Percentiles rank a stretch among this genome's conserved stretches.
These are phyloP conservation scores for Amphibalanus amphitrite DNA, from an alignment of 1,140 invertebrate genomes.

Conservation along the genomic window DNA sequence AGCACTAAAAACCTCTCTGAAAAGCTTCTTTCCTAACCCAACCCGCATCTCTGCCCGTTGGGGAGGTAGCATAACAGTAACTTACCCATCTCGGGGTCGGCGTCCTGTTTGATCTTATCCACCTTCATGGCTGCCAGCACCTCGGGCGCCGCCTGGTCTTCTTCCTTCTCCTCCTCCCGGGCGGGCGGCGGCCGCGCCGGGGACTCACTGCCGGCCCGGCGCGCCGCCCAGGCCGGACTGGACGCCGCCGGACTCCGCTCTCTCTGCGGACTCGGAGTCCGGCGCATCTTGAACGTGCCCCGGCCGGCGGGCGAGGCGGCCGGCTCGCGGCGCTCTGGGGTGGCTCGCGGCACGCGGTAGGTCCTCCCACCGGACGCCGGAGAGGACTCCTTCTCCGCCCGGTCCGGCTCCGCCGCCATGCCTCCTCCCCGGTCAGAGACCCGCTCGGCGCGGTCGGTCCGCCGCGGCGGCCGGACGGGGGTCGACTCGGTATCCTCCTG, in stretches of 20 bases:
- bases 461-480: slow-evolving; percentile 33
- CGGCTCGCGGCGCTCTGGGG: slow-evolving; percentile 2
- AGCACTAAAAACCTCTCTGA: no score
- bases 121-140: slow-evolving; percentile 14
- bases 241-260: no score
- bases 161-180: slow-evolving; percentile 8
- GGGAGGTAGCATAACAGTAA: no score
- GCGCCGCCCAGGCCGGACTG: neutral
- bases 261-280: neutral
- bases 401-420: slow-evolving; percentile 8
- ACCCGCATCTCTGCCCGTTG: no score
- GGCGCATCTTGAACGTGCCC: neutral
- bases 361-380: slow-evolving; percentile 71
- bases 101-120: slow-evolving; percentile 9
- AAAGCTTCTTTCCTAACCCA: no score
- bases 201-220: neutral
- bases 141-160: slow-evolving; percentile 15
- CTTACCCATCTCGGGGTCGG: slow-evolving; percentile 15
- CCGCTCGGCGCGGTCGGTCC: slow-evolving; percentile 14
- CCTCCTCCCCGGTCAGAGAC: slow-evolving; percentile 8
- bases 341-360: slow-evolving; percentile 35
- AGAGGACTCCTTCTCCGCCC: slow-evolving; percentile 43
- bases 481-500: slow-evolving; percentile 19
- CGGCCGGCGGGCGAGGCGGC: slow-evolving; percentile 9
- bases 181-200: slow-evolving; percentile 3